Base-by-base conservation (phyloP, 1,140 invertebrate species). In the Muscidifurax raptorellus region DNA sequence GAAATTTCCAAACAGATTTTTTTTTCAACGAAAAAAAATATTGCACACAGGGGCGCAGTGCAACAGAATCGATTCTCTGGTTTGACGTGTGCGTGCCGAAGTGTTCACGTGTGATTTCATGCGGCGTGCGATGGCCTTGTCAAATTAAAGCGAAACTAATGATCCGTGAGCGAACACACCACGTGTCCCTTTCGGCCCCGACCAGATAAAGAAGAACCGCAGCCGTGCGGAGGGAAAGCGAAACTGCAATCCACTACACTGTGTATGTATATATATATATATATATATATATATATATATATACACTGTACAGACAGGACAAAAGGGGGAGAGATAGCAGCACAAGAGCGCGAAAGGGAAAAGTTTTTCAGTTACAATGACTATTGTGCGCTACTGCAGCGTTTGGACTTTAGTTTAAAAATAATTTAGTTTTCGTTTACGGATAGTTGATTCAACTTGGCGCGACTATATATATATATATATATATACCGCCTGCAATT, bases 141-240 rank as follows among this genome's bases (percentile, higher is more conserved):
- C 6, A 47, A 77, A 77, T 77, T 77, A 77, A 59, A 59, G 75
- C 47, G 44, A 52, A 76, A 52, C 12, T 52, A 76, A 76, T 76
- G 74, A 52, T 30, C 15, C 74, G 25, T 5, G 44, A 52, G 15
- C 0, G 15, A 52, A 22, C 47, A 52, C 18, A 59, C 22, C 28
- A 28, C 12, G 52, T 59, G 52, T 59, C 52, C 52, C 52, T 32
- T 74, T 32, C 3, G 5, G 71, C 13, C 12, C 52, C 18, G 52
- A 0, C 52, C 22, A 59, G 52, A n/a, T n/a, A 59, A n/a, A 59
- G 18, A 7, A 22, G 22, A 59, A 59, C 6, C 44, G 22, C 12
- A 25, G 9, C 18, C 1, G 36, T 2, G 15, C 0, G 27, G 69
- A 9, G 69, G 15, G 25, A 72, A 30, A 32, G 18, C 28, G 13